phyloP scores from a whole-genome alignment of 1,140 invertebrate genomes.

The Andrena cerasifolii region DNA sequence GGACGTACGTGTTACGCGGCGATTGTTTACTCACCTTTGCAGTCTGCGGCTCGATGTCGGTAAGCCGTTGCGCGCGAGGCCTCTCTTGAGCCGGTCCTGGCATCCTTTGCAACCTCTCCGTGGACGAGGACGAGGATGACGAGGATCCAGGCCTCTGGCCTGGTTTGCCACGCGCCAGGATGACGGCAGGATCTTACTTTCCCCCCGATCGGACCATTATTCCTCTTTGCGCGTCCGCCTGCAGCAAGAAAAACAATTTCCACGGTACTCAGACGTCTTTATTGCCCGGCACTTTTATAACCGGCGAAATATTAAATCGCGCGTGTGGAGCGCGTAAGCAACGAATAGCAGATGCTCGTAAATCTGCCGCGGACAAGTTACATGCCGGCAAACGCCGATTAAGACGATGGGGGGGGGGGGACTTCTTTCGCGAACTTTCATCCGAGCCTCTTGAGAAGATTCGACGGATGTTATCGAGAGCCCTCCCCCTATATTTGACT shows the following conservation, averaged over 20 bases:
- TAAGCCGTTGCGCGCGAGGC: constrained; percentile 79
- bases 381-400: background rate
- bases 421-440: background rate
- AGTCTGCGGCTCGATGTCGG: constrained; percentile 79
- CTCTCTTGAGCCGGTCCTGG: constrained; percentile 78
- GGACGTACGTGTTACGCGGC: too few relatives aligned
- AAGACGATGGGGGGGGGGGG: too few relatives aligned
- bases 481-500: too few relatives aligned
- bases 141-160: constrained; percentile 73
- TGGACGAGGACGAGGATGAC: constrained; percentile 70
- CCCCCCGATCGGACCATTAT: constrained; percentile 64
- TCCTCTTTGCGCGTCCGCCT: constrained; percentile 52
- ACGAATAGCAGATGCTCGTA: background rate
- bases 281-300: constrained; percentile 19
- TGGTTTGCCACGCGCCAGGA: constrained; percentile 77
- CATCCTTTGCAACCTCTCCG: constrained; percentile 78
- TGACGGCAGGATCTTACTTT: constrained; percentile 67
- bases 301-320: constrained; percentile 21
- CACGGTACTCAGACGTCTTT: constrained; percentile 40
- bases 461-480: too few relatives aligned
- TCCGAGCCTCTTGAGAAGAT: background rate
- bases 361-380: constrained; percentile 1
- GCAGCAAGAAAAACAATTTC: constrained; percentile 51
- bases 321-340: background rate
- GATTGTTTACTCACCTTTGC: constrained; percentile 73